These are phyloP conservation scores for Caranx ignobilis DNA, from an alignment of 2,113 vertebrate species.

Conservation along the genomic window DNA sequence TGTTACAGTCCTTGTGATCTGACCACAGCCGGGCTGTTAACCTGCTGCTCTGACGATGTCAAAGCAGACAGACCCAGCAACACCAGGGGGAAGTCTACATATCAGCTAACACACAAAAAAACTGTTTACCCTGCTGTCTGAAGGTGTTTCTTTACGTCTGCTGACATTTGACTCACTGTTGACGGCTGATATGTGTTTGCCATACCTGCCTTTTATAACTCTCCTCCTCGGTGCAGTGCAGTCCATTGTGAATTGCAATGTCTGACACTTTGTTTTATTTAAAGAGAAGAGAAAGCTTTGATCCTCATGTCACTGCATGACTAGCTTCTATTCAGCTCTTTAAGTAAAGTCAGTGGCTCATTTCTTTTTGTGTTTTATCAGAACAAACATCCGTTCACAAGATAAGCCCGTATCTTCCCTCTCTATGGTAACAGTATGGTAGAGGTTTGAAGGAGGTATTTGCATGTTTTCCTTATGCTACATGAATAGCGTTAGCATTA, in stretches of 20 bases:
- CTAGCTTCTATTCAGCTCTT: not conserved
- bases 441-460: not conserved
- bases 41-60: conserved; percentile 36
- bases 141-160: conserved; percentile 51
- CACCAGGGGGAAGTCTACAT: conserved; percentile 44
- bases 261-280: conserved; percentile 23
- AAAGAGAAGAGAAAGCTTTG: not conserved
- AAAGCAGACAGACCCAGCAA: conserved; percentile 30
- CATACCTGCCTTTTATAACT: conserved; percentile 12
- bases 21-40: conserved; percentile 47
- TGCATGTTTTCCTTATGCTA: too few species aligned
- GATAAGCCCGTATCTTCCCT: not conserved
- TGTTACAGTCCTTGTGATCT: conserved; percentile 47
- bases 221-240: conserved; percentile 8
- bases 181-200: conserved; percentile 29
- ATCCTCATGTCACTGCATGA: not conserved
- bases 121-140: conserved; percentile 62
- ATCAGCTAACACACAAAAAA: conserved; percentile 54
- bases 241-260: conserved; percentile 5
- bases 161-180: conserved; percentile 55
- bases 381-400: not conserved
- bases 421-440: too few species aligned
- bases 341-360: not conserved
- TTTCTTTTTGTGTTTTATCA: not conserved
- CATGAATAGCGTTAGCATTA: too few species aligned